These are phyloP conservation scores for Pandion haliaetus DNA, from an alignment of 2,113 vertebrate genomes.

Conservation along the genomic window DNA sequence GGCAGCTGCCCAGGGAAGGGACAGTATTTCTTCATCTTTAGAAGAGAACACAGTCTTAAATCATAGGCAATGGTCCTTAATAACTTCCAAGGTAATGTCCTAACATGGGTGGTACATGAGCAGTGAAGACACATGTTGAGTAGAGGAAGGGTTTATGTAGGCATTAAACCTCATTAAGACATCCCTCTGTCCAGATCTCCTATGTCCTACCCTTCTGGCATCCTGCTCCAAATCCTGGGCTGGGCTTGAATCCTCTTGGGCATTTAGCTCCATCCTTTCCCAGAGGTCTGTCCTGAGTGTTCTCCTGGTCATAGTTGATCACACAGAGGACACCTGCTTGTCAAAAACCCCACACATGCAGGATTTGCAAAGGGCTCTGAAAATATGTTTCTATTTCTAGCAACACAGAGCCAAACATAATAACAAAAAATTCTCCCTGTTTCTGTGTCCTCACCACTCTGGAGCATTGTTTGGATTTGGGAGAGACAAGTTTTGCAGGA, in stretches of 20 bases:
- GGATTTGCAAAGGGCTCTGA: neutral
- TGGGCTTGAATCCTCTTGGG: neutral
- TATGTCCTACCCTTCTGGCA: neutral
- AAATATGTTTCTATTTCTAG: neutral
- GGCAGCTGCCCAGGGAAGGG: neutral
- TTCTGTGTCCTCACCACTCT: neutral
- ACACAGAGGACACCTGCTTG: neutral
- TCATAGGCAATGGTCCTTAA: neutral
- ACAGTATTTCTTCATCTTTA: neutral
- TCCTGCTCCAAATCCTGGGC: neutral
- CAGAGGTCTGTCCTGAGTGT: neutral
- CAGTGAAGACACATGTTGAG: neutral
- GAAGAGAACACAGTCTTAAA: neutral
- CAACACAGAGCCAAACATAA: neutral
- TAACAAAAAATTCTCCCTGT: neutral
- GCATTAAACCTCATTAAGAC: neutral
- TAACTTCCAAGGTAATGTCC: neutral
- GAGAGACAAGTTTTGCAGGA: neutral
- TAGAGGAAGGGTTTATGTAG: neutral
- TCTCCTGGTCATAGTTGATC: neutral
- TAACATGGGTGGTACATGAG: neutral
- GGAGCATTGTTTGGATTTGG: neutral
- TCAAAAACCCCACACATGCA: neutral
- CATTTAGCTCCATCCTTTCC: neutral
- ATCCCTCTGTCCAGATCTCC: neutral